These are phyloP conservation scores for Notolabrus celidotus DNA, from an alignment of 2,797 vertebrate species.

Conservation along the genomic window DNA sequence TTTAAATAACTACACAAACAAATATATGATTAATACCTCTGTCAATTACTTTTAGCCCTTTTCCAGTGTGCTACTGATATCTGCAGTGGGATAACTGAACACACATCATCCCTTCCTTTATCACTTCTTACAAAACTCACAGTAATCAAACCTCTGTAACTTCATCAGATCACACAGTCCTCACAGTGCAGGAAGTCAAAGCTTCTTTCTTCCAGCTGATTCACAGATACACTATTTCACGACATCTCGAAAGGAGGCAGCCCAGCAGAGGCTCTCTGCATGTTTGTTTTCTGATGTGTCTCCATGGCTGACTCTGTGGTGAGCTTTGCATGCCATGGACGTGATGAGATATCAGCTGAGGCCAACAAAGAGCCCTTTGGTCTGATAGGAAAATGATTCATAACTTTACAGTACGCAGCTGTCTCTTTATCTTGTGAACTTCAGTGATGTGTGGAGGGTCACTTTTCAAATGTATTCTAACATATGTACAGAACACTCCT, in stretches of 20 bases:
- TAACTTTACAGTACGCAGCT: background rate
- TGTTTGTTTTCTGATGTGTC: constrained; percentile 18
- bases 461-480: background rate
- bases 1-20: too few relatives aligned
- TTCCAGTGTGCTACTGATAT: too few relatives aligned
- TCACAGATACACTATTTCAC: too few relatives aligned
- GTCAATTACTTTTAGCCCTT: too few relatives aligned
- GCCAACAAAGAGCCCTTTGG: constrained; percentile 55
- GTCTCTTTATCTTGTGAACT: background rate
- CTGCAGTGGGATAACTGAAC: too few relatives aligned
- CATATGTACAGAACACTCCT: too few relatives aligned
- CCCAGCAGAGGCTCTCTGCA: constrained; percentile 1
- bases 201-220: background rate
- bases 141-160: too few relatives aligned
- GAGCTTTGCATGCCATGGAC: constrained; percentile 76
- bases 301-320: constrained; percentile 25
- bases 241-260: background rate
- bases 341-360: constrained; percentile 29
- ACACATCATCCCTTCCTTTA: too few relatives aligned
- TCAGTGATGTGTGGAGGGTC: background rate
- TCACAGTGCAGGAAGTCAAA: background rate
- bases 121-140: too few relatives aligned
- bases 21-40: too few relatives aligned
- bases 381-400: constrained; percentile 53
- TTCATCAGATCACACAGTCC: too few relatives aligned